phyloP scores from a whole-genome alignment of 2,113 vertebrate species.

The Urocynchramus pylzowi region DNA sequence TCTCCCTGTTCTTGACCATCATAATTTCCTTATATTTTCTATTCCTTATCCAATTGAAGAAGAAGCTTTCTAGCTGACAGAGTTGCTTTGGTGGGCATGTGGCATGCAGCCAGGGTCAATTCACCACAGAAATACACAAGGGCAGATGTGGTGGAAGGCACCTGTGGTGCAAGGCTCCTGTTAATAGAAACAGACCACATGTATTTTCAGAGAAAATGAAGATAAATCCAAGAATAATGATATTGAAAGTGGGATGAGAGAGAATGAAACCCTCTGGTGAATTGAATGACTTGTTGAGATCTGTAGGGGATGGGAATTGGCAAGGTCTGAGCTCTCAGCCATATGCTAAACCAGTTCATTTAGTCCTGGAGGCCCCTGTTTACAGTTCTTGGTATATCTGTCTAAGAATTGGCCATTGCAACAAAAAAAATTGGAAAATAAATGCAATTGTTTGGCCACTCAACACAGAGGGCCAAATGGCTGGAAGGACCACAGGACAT shows the following conservation, averaged over 20 bases:
- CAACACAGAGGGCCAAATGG: neutral
- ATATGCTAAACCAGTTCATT: neutral
- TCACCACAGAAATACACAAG: neutral
- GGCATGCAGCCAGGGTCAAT: neutral
- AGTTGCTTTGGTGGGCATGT: neutral
- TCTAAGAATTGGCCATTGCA: neutral
- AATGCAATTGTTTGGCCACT: neutral
- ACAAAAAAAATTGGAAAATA: neutral
- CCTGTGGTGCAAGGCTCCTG: neutral
- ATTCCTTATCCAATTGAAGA: neutral
- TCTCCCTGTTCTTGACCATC: neutral
- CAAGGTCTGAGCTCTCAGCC: neutral
- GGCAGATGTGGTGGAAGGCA: neutral
- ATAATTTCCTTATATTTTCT: neutral
- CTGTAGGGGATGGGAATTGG: neutral
- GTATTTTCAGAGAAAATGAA: neutral
- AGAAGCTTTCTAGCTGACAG: neutral
- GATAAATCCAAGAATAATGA: neutral
- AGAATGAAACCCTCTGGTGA: neutral
- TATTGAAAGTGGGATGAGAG: neutral
- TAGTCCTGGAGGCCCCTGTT: neutral
- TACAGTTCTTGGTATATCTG: neutral
- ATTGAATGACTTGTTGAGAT: neutral
- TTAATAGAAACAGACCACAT: neutral
- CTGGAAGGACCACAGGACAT: neutral